phyloP scores from a whole-genome alignment of 2,888 invertebrate species.

The Dromius quadrimaculatus region DNA sequence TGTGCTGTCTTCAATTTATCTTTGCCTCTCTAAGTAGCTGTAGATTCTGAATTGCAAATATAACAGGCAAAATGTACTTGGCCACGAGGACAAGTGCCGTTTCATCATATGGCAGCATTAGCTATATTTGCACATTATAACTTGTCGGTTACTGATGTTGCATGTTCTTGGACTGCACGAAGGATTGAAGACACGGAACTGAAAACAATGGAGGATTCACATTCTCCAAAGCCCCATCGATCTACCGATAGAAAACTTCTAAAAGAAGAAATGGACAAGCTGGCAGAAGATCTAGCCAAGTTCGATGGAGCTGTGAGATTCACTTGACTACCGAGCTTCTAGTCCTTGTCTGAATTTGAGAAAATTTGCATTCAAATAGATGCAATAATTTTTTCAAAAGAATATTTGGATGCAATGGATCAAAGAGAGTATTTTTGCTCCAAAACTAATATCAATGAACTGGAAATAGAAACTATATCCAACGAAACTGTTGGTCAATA shows the following conservation, averaged over 20 bases:
- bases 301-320: slow-evolving; percentile 14
- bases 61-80: too few relatives aligned
- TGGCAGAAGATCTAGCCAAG: slow-evolving; percentile 9
- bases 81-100: slow-evolving; percentile 19
- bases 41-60: too few relatives aligned
- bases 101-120: slow-evolving; percentile 29
- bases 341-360: background rate
- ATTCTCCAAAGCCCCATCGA: slow-evolving; percentile 11
- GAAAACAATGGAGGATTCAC: slow-evolving; percentile 13
- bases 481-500: slow-evolving; percentile 12
- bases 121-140: slow-evolving; percentile 19
- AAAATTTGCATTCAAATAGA: background rate
- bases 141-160: slow-evolving; percentile 14
- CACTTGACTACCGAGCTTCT: slow-evolving; percentile 4
- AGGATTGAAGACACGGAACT: background rate
- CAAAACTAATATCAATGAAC: background rate
- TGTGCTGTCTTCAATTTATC: too few relatives aligned
- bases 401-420: background rate
- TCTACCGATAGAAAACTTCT: slow-evolving; percentile 8
- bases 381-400: background rate
- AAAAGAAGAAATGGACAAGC: background rate
- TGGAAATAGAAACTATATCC: background rate
- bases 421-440: background rate
- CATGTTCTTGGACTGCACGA: background rate
- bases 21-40: too few relatives aligned